Evolutionary conservation across 2,113 vertebrate species (phyloP).

Genomic region (Channa maculata): DNA sequence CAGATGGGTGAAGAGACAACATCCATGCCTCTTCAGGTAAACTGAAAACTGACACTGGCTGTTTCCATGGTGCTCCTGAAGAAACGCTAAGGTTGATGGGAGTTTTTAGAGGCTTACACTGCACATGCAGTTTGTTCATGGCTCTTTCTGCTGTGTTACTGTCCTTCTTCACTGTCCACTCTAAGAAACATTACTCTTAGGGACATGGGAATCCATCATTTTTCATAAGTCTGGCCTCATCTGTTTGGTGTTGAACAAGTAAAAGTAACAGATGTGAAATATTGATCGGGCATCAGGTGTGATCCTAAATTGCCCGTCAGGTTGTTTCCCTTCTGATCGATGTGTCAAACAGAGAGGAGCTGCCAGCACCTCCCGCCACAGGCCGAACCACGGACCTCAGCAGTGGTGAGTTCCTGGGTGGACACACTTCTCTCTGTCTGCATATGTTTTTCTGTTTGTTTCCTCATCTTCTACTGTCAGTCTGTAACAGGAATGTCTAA

Average conservation of each 20-base stretch:
- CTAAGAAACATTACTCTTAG: not conserved
- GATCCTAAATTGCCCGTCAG: slow-evolving; percentile 55
- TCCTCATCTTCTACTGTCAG: not conserved
- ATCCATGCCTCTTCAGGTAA: slow-evolving; percentile 51
- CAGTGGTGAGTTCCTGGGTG: slow-evolving; percentile 82
- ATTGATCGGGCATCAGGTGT: slow-evolving; percentile 64
- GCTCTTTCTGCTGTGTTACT: not conserved
- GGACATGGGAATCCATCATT: not conserved
- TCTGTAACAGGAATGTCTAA: not conserved
- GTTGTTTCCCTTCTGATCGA: slow-evolving; percentile 84
- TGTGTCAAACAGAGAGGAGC: slow-evolving; percentile 85
- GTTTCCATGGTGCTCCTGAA: slow-evolving; percentile 70
- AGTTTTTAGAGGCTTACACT: slow-evolving; percentile 22
- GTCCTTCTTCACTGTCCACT: not conserved
- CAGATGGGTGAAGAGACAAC: slow-evolving; percentile 27
- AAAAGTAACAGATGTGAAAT: slow-evolving; percentile 63
- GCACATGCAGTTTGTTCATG: slow-evolving; percentile 1
- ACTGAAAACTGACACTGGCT: slow-evolving; percentile 68
- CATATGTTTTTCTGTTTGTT: not conserved
- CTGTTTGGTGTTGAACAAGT: slow-evolving; percentile 3
- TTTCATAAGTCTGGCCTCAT: not conserved
- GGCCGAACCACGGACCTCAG: slow-evolving; percentile 85
- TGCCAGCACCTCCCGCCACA: slow-evolving; percentile 78
- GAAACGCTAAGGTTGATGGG: slow-evolving; percentile 65
- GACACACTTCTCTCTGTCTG: not conserved